Percentiles rank a stretch among this genome's conserved stretches.
phyloP scores from a whole-genome alignment of 1,140 invertebrate genomes.

The Nymphalis io region DNA sequence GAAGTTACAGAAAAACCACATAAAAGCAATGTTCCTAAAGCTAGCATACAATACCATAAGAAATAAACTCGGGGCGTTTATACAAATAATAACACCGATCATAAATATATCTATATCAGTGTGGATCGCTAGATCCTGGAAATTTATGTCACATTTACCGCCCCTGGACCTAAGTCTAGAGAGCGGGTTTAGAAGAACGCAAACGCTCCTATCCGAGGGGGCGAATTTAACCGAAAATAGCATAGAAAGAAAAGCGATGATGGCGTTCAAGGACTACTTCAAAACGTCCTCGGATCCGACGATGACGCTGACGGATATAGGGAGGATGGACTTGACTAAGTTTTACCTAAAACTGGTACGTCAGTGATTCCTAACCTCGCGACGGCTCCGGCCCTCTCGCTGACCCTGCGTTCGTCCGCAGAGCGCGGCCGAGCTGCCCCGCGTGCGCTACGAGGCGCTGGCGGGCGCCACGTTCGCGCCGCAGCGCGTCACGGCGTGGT shows the following conservation, averaged over 20 bases:
- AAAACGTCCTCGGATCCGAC: constrained; percentile 50
- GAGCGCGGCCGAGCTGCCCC: constrained; percentile 49
- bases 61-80: constrained; percentile 80
- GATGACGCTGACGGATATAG: constrained; percentile 63
- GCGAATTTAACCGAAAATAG: constrained; percentile 48
- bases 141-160: constrained; percentile 72
- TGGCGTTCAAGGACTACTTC: constrained; percentile 69
- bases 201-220: constrained; percentile 60
- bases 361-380: background rate
- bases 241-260: constrained; percentile 56
- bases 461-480: constrained; percentile 73
- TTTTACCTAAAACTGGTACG: constrained; percentile 73
- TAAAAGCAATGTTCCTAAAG: constrained; percentile 84
- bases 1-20: constrained; percentile 81
- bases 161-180: constrained; percentile 67
- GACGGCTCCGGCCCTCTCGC: no score
- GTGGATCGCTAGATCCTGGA: constrained; percentile 76
- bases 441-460: constrained; percentile 74
- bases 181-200: constrained; percentile 60
- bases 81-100: constrained; percentile 83
- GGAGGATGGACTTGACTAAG: constrained; percentile 59
- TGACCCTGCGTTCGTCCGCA: constrained; percentile 33
- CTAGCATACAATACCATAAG: constrained; percentile 81
- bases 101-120: constrained; percentile 83
- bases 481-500: constrained; percentile 80